Evolutionary conservation across 2,888 invertebrate genomes (phyloP).

Genomic region (Thera britannica): DNA sequence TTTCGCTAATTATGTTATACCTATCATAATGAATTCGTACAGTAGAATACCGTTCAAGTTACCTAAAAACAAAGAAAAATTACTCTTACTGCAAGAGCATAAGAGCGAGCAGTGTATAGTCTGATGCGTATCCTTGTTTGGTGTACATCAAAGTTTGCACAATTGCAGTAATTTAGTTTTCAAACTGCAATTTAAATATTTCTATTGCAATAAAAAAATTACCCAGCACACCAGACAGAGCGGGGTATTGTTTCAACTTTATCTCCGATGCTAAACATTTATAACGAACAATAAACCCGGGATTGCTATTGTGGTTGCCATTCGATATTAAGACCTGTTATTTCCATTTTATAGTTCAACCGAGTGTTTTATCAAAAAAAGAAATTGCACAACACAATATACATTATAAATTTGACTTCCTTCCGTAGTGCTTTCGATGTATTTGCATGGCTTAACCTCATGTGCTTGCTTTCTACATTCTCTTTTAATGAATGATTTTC

Average conservation of each 20-base stretch:
- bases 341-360: conserved; percentile 9
- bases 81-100: too few species aligned
- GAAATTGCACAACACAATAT: background rate
- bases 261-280: conserved; percentile 25
- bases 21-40: too few species aligned
- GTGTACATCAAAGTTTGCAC: background rate
- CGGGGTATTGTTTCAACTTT: conserved; percentile 23
- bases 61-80: too few species aligned
- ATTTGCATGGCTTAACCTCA: background rate
- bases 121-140: too few species aligned
- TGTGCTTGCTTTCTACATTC: background rate
- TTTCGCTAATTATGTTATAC: too few species aligned
- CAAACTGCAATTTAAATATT: conserved; percentile 18
- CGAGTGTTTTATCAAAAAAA: conserved; percentile 8
- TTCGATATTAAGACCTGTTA: conserved; percentile 15
- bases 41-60: too few species aligned
- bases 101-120: too few species aligned
- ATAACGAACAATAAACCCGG: conserved; percentile 29
- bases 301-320: conserved; percentile 16
- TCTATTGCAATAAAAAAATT: conserved; percentile 21
- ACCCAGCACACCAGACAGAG: conserved; percentile 17
- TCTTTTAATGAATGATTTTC: background rate
- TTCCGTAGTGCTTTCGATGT: background rate
- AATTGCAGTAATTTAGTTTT: conserved; percentile 8
- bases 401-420: background rate